These are phyloP conservation scores for Artemia franciscana DNA, from an alignment of 1,140 invertebrate species.

Conservation along the genomic window DNA sequence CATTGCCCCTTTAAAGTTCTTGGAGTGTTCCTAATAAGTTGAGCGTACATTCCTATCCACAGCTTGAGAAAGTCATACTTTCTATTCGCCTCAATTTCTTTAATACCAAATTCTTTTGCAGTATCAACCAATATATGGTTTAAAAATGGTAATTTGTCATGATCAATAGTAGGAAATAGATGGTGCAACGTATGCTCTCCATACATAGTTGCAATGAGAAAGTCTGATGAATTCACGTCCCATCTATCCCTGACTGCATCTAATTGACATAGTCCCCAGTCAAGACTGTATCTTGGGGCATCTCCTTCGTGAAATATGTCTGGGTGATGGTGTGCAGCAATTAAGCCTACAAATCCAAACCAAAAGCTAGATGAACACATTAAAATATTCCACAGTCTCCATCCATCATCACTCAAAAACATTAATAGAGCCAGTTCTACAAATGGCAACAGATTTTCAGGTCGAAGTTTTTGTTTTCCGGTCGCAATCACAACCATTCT, in stretches of 20 bases:
- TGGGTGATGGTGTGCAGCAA: slow-evolving; percentile 20
- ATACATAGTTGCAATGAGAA: slow-evolving; percentile 40
- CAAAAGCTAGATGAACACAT: slow-evolving; percentile 9
- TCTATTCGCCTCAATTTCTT: slow-evolving; percentile 25
- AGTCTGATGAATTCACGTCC: slow-evolving; percentile 39
- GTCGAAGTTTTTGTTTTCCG: slow-evolving; percentile 10
- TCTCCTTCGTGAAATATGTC: slow-evolving; percentile 18
- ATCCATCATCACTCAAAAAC: slow-evolving; percentile 1
- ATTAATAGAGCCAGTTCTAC: slow-evolving; percentile 8
- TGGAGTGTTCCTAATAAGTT: slow-evolving; percentile 28
- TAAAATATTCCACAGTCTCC: slow-evolving; percentile 13
- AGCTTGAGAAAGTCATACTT: slow-evolving; percentile 27
- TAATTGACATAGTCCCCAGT: slow-evolving; percentile 54
- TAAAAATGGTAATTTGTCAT: slow-evolving; percentile 34
- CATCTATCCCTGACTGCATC: slow-evolving; percentile 44
- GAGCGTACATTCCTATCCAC: slow-evolving; percentile 38
- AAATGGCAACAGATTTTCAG: slow-evolving; percentile 13
- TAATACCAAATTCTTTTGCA: slow-evolving; percentile 35
- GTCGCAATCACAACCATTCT: slow-evolving; percentile 7
- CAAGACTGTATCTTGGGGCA: slow-evolving; percentile 26
- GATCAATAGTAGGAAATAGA: slow-evolving; percentile 54
- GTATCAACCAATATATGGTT: slow-evolving; percentile 37
- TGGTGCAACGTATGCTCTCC: slow-evolving; percentile 56
- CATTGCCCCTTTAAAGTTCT: not conserved
- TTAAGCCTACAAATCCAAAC: slow-evolving; percentile 13